Base-by-base conservation (phyloP, 2,888 invertebrate species). In the Zele albiditarsus region DNA sequence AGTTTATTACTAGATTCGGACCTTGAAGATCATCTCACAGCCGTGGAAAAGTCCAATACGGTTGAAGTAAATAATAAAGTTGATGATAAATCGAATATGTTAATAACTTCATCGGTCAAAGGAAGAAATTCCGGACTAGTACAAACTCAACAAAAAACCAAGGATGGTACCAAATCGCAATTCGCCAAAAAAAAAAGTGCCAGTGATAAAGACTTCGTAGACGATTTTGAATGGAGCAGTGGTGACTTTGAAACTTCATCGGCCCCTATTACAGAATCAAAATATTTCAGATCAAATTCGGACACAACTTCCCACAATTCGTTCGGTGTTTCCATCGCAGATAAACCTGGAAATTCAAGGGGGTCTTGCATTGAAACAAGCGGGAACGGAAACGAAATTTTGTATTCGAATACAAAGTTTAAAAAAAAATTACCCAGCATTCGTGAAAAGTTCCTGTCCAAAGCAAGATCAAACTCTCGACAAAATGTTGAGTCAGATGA, bases 221-320 rank as follows among this genome's bases (percentile, higher is more conserved):
- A 79, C 33, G 81, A 83, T 33, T 81, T 68, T 33, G 79, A 84
- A n/a, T 85, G 85, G 85, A 77, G 78, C 38, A 38, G 38, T n/a
- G 82, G 79, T 23, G 84, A 85, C 72, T 83, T 85, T 16, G 80
- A 81, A 23, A 46, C 49, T 16, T 57, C 68, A 8, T 25, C 53
- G 0, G 69, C 42, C 25, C 38, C 77, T 3, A 38, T 62, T 20
- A 66, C 71, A 10, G 70, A 68, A 68, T 75, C 71, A 5, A 71
- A 68, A 68, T 63, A 68, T 38, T 75, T 75, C 16, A 16, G 27
- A 31, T 20, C 27, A 28, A 27, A 27, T 46, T 31, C 62, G 3
- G 23, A 46, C 6, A 33, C 1, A 33, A 20, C 25, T 38, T 69
- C 25, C 0, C 31, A 0, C 2, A 38, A 23, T 5, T 53, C 10